Evolutionary conservation across 2,113 vertebrate genomes (phyloP).

Genomic region (Thamnaconus septentrionalis): DNA sequence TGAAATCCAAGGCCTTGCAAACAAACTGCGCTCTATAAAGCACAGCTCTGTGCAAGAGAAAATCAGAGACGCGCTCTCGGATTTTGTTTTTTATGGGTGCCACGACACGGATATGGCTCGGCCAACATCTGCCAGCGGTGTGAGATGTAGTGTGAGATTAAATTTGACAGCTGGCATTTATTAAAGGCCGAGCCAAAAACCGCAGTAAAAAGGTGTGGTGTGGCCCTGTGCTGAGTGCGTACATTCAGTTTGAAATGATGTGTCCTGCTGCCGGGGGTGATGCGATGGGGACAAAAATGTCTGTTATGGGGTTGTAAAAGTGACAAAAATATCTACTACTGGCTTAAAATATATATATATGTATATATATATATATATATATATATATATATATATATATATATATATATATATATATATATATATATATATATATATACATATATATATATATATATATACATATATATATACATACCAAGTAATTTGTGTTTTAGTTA

Average conservation of each 20-base stretch:
- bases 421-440: too few relatives aligned
- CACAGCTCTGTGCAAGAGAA: neutral
- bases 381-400: too few relatives aligned
- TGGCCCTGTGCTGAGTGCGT: neutral
- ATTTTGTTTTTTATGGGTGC: constrained; percentile 30
- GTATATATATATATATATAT: too few relatives aligned
- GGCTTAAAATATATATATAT: too few relatives aligned
- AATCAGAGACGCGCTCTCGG: neutral
- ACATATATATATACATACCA: too few relatives aligned
- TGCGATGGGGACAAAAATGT: too few relatives aligned
- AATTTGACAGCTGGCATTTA: constrained; percentile 30
- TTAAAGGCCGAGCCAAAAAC: constrained; percentile 22
- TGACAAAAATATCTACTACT: too few relatives aligned
- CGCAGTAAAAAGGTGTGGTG: neutral
- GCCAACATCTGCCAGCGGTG: constrained; percentile 35
- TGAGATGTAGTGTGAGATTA: constrained; percentile 15
- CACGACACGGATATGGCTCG: constrained; percentile 30
- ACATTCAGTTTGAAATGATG: neutral
- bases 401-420: too few relatives aligned
- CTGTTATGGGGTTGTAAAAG: too few relatives aligned
- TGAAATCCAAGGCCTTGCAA: neutral
- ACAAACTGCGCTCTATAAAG: constrained; percentile 5
- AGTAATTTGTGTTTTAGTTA: too few relatives aligned
- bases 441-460: too few relatives aligned
- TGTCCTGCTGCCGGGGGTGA: neutral